Base-by-base conservation (phyloP, 1,140 invertebrate genomes). In the Drosophila ironensis region DNA sequence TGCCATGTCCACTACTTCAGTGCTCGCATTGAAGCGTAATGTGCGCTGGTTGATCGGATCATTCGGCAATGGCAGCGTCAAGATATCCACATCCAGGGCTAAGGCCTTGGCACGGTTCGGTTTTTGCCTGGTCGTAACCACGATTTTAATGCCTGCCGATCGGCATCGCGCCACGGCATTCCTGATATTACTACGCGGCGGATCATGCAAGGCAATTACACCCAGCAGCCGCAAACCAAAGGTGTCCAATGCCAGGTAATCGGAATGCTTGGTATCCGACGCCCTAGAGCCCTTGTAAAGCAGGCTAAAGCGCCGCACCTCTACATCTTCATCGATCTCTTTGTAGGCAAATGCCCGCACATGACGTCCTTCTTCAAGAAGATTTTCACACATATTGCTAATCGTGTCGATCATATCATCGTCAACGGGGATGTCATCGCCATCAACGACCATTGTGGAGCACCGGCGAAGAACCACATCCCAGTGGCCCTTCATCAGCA, bases 101-200 rank as follows among this genome's bases (percentile, higher is more conserved):
- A 84, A 11, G 1, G 59, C 38, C 6, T 30, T 22, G 1, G 80
- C 48, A 3, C 25, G 22, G 1, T 9, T 17, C 0, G 17, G 14
- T 0, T 37, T 27, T 0, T 8, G 12, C 0, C n/a, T 7, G 0
- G 73, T 84, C 2, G 51, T n/a, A 0, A 84, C 0, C 0, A 84
- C 41, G 7, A 84, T 17, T 17, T 84, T 84, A 7, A 84, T 74
- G 14, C 78, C 80, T 1, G 64, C 80, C 1, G 24, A 11, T 1
- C 70, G 40, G 8, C 78, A 84, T 0, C 22, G 27, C 5, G n/a
- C 24, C 4, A 84, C 54, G 0, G 60, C 45, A 3, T 25, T 17
- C 3, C 16, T 16, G 1, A 82, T 28, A 9, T 61, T 47, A 0
- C 16, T 7, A 1, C 38, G 5, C 0, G 73, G 54, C 2, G 64